Base-by-base conservation (phyloP, 2,113 vertebrate genomes). In the Amphilophus citrinellus region DNA sequence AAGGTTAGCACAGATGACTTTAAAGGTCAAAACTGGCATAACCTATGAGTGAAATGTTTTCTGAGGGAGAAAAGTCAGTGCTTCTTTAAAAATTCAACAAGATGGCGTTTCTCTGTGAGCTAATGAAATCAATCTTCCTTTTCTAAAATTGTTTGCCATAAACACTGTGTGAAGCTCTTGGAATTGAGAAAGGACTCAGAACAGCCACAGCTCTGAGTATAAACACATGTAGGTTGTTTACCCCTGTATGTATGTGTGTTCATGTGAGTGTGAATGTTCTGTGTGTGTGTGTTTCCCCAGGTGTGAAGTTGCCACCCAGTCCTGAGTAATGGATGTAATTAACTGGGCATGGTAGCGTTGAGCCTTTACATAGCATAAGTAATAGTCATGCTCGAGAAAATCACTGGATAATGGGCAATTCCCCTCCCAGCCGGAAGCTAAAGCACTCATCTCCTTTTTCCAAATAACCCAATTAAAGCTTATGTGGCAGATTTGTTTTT, bases 401-500 rank as follows among this genome's bases (percentile, higher is more conserved):
- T 95, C 91, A 89, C 82, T 11, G n/a, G 86, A 82, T 93, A 95
- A 95, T 95, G 90, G 94, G 73, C 78, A 81, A 90, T 93, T 92
- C 91, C 76, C 86, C 84, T 90, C 87, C 91, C 92, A 87, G 90
- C 90, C 89, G 89, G 75, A 87, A 90, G 91, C 86, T 89, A 89
- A 94, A 93, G 82, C 90, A 89, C 85, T 92, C 89, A 87, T 93
- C 84, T 89, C 76, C 84, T 79, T 93, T 89, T 90, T 88, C 86
- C 84, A 93, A 93, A 94, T 94, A 89, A 94, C 88, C 92, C 89
- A 94, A 93, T 96, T 93, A 95, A 86, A 91, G 89, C 91, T 89
- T 90, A 87, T 89, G 80, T 76, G 65, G 85, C 68, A 90, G 65
- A 93, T 91, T 91, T 91, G 89, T 93, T 88, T 93, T 88, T 87